Percentiles rank a stretch among this genome's conserved stretches.
Conservation (phyloP, 2,797 vertebrate species). For the Megaceryle alcyon region DNA sequence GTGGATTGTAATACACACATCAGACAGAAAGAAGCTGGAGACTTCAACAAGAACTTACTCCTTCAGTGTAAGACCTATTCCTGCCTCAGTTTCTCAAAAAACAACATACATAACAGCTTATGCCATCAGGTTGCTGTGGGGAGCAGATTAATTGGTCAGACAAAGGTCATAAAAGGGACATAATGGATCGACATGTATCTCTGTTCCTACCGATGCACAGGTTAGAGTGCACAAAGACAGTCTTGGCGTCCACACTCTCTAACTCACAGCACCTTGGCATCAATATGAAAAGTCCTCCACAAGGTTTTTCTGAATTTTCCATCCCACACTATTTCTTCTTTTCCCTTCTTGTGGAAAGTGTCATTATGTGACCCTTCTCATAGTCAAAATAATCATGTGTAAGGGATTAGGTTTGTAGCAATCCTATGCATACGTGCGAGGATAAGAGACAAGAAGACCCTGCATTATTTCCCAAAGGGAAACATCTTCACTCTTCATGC, state of each 20-base stretch:
- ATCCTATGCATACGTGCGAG: not conserved
- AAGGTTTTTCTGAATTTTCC: not conserved
- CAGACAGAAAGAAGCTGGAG: not conserved
- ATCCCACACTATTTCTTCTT: not conserved
- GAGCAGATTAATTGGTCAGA: not conserved
- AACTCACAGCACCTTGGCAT: not conserved
- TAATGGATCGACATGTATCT: not conserved
- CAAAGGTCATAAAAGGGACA: not conserved
- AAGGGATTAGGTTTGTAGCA: not conserved
- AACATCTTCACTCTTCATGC: not conserved
- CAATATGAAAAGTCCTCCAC: not conserved
- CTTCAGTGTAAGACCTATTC: not conserved
- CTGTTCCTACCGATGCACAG: not conserved
- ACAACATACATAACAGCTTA: not conserved
- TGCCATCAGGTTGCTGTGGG: not conserved
- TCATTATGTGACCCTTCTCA: not conserved
- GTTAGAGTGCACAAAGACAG: not conserved
- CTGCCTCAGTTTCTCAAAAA: not conserved
- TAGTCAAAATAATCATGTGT: not conserved
- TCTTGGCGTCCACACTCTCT: not conserved
- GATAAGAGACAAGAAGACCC: not conserved
- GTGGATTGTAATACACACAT: not conserved
- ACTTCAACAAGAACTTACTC: not conserved
- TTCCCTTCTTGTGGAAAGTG: not conserved
- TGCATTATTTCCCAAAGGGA: not conserved